Evolutionary conservation across 2,888 invertebrate genomes (phyloP).

Genomic region (Drosophila acutilabella): DNA sequence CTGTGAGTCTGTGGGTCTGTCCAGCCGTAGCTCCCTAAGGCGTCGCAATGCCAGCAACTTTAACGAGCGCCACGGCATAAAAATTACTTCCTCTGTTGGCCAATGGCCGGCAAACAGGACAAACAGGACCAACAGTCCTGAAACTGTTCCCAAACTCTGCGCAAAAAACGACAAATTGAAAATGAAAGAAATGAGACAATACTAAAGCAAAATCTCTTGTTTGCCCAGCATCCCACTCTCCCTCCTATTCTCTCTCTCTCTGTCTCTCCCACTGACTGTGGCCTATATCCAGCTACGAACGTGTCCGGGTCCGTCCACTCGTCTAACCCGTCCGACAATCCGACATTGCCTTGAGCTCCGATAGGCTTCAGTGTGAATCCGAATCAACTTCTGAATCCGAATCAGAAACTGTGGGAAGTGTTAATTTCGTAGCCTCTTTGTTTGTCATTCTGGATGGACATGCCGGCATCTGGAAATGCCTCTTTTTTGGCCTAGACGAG

Average conservation of each 20-base stretch:
- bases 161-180: slow-evolving; percentile 72
- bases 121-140: slow-evolving; percentile 43
- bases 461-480: slow-evolving; percentile 2
- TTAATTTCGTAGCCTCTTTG: slow-evolving; percentile 75
- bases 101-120: slow-evolving; percentile 62
- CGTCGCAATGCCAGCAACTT: slow-evolving; percentile 50
- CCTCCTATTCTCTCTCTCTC: background rate
- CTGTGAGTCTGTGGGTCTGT: background rate
- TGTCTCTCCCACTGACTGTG: slow-evolving; percentile 31
- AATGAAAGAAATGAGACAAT: slow-evolving; percentile 66
- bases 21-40: slow-evolving; percentile 2
- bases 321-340: slow-evolving; percentile 27
- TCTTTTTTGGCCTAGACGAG: background rate
- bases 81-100: slow-evolving; percentile 67
- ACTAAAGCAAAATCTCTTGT: slow-evolving; percentile 68
- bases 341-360: slow-evolving; percentile 68
- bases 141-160: slow-evolving; percentile 44
- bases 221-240: slow-evolving; percentile 43
- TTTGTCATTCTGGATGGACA: slow-evolving; percentile 49
- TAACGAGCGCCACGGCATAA: slow-evolving; percentile 69
- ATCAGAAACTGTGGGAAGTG: slow-evolving; percentile 64
- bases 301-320: slow-evolving; percentile 13
- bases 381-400: background rate
- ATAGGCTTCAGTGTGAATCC: slow-evolving; percentile 54
- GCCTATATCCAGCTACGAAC: slow-evolving; percentile 32